These are phyloP conservation scores for Tadarida brasiliensis DNA, from an alignment of 2,797 vertebrate genomes.

Conservation along the genomic window DNA sequence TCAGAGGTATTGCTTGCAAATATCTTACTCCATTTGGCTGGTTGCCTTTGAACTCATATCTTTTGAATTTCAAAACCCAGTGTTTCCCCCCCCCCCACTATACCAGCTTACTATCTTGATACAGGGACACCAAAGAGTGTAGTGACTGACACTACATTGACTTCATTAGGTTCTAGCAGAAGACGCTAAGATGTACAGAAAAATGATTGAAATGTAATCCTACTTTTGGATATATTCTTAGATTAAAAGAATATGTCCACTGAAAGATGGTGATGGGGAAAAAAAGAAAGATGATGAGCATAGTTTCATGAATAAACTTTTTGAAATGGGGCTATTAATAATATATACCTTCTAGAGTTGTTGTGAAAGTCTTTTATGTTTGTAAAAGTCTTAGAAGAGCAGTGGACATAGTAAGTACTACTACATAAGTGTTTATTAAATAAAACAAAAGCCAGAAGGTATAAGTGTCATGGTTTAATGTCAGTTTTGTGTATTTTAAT, in stretches of 20 bases:
- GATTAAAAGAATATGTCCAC: not conserved
- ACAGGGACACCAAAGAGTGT: not conserved
- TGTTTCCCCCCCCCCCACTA: not conserved
- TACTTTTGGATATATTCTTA: not conserved
- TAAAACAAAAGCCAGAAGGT: not conserved
- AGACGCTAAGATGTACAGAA: not conserved
- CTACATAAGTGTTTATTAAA: not conserved
- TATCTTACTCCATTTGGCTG: not conserved
- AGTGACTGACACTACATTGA: not conserved
- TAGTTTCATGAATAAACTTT: not conserved
- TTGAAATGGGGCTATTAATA: not conserved
- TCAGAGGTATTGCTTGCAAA: not conserved
- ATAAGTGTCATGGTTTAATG: not conserved
- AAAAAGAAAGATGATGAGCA: not conserved
- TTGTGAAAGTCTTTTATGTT: not conserved
- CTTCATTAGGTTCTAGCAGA: not conserved
- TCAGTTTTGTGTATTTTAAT: not conserved
- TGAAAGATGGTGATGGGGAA: not conserved
- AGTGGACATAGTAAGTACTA: not conserved
- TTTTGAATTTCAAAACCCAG: conserved; percentile 8
- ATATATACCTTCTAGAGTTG: not conserved
- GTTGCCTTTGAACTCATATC: not conserved
- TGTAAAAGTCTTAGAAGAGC: not conserved
- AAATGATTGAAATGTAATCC: not conserved
- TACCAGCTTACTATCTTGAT: not conserved